Base-by-base conservation (phyloP, 2,797 vertebrate species). In the Denticeps clupeoides region DNA sequence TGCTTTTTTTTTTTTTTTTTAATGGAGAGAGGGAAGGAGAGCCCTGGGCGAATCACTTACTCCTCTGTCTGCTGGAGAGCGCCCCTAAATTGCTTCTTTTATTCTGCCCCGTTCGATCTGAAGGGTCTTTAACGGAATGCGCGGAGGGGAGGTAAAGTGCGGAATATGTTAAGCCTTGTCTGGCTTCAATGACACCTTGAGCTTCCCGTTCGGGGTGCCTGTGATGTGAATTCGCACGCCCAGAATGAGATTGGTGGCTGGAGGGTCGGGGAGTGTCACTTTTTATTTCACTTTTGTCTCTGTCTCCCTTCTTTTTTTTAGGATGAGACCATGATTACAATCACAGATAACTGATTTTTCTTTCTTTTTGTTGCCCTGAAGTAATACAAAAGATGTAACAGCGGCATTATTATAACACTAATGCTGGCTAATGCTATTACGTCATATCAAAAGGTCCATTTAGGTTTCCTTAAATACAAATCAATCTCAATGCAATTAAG, bases 31-130 rank as follows among this genome's bases (percentile, higher is more conserved):
- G 38, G 6, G 38, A 12, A 51, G 54, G 52, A 37, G 42, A 58
- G 50, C 45, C 56, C 40, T 12, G 38, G 40, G 56, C 59, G 59
- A 33, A 56, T 54, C 53, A 31, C 56, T 62, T 53, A 53, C 51
- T 58, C 49, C 47, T 31, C 41, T 50, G 56, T 62, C 63, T 59
- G 56, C 41, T 53, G 47, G 46, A 51, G 45, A 56, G 56, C 16
- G 12, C 28, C 47, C 49, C 49, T 45, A 56, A 65, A 65, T 65
- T 49, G 58, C 53, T 61, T 65, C 53, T 59, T 61, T 59, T 65
- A 58, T 58, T 62, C 56, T 49, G 38, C 35, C 38, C 44, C 43
- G 58, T 55, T 46, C 25, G 40, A 55, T 48, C 50, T 23, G 53
- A 37, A 46, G 45, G 44, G 53, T 52, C 53, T 55, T 58, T 64